Base-by-base conservation (phyloP, 2,113 vertebrate genomes). In the Sinocyclocheilus rhinocerous region DNA sequence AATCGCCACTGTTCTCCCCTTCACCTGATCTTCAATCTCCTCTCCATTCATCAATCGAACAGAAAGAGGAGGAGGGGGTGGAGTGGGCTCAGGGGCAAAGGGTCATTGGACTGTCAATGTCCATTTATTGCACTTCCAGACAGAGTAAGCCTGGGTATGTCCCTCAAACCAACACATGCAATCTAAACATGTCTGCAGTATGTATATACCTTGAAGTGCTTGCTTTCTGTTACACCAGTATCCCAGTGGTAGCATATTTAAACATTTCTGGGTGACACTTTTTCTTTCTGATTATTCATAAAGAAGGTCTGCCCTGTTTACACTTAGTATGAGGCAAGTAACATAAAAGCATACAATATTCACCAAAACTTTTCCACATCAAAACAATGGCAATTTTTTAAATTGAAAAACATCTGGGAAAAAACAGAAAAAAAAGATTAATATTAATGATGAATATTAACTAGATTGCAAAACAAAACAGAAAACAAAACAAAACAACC, bases 21-120 rank as follows among this genome's bases (percentile, higher is more conserved):
- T 81, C 15, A 75, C 52, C 77, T 81, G 73, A 77, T 81, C 80
- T 76, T 78, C 85, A 67, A 48, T 63, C 50, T 52, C 70, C 75
- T 61, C 70, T 77, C 42, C 81, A 76, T 61, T 65, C 72, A 75
- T 81, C 78, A 76, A 83, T 65, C 18, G 33, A 81, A 20, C 48
- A 42, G 45, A 52, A 7, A 72, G 73, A 77, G 59, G 61, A 78
- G 45, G 73, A 26, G 57, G 76, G 26, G 57, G 72, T 75, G 42
- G 39, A 42, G 72, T 55, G 76, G 50, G 15, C 50, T 55, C 15
- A 6, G 76, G 76, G 39, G 45, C 15, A 77, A 33, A 77, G 76
- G 45, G 76, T 57, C 50, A 59, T 20, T 16, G 15, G 24, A 33
- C 63, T 9, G 59, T 80, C 76, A 72, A 87, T 87, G 86, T 69